Evolutionary conservation across 37 sponge, comb jelly and placozoan species (phyloP), one percentile per base, ranked within the genome.

Genomic region (Geodia barretti): DNA sequence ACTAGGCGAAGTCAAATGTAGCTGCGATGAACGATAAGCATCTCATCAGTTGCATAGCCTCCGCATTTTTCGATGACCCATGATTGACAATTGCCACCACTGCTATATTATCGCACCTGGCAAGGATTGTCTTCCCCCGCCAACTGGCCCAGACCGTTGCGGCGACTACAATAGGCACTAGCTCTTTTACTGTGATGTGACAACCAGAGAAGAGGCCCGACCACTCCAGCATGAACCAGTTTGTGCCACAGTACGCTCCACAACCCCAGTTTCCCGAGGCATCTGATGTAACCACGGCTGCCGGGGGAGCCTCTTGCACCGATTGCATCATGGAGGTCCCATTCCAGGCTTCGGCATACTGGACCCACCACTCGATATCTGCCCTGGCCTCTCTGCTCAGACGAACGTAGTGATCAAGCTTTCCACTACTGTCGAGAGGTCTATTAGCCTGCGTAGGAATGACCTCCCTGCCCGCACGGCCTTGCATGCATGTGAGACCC

Each of bases 101-200:
- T 25, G 91, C 82, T 17, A 26, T 36, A 40, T 89, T 89, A 66
- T 89, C 89, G 4, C 67, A 78, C 11, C 60, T 67, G 17, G 37
- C n/a, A 5, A 41, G 71, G 0, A 91, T 59, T 28, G 39, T 40
- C 20, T 62, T 39, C 1, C 79, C 87, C 14, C 0, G 20, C 91
- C 87, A 91, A 2, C 1, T 34, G 14, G 87, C 87, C 91, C 83
- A 91, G 0, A 72, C 40, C 4, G 79, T 87, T 8, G 69, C 74
- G 19, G 83, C 87, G 14, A 81, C 1, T 11, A 90, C 82, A 9
- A 85, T 54, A 0, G 81, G 82, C n/a, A 85, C 41, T 26, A 84
- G 58, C 60, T 91, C 91, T 41, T 91, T 91, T 32, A 70, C 17
- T 7, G 88, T 81, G 70, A 87, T 87, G 32, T 75, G 70, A 41